These are phyloP conservation scores for Netelia fuscicornis DNA, from an alignment of 2,888 invertebrate species.

Conservation along the genomic window DNA sequence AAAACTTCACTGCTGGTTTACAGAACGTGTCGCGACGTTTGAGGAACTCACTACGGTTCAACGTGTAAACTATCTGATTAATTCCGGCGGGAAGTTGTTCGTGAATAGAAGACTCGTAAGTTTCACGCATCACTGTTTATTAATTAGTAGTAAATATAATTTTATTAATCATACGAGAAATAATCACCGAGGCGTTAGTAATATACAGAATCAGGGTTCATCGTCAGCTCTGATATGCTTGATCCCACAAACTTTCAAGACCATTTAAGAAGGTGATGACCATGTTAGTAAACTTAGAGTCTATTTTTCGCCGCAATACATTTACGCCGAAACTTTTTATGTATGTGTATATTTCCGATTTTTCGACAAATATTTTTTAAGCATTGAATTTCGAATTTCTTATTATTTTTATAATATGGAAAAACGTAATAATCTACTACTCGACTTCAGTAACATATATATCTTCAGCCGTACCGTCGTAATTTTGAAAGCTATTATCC, in stretches of 20 bases:
- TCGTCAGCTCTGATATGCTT: conserved; percentile 30
- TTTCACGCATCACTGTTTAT: neutral
- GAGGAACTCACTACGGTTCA: neutral
- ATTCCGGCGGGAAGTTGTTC: neutral
- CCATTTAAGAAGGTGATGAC: neutral
- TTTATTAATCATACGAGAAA: conserved; percentile 19
- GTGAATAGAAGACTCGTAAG: neutral
- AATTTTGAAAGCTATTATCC: no score
- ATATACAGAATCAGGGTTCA: conserved; percentile 46
- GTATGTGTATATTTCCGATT: no score
- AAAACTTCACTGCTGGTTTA: neutral
- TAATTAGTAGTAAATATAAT: conserved; percentile 29
- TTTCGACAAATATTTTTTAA: no score
- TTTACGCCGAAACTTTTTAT: no score
- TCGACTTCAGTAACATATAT: no score
- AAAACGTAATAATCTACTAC: no score
- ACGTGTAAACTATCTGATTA: neutral
- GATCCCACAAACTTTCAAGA: conserved; percentile 1
- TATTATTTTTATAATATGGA: no score
- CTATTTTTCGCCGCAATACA: no score
- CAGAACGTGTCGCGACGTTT: neutral
- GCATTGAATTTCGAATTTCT: no score
- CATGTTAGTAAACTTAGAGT: no score
- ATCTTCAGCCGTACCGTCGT: no score
- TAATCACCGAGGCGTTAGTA: conserved; percentile 46